These are phyloP conservation scores for Columbina picui DNA, from an alignment of 2,113 vertebrate species.

Conservation along the genomic window DNA sequence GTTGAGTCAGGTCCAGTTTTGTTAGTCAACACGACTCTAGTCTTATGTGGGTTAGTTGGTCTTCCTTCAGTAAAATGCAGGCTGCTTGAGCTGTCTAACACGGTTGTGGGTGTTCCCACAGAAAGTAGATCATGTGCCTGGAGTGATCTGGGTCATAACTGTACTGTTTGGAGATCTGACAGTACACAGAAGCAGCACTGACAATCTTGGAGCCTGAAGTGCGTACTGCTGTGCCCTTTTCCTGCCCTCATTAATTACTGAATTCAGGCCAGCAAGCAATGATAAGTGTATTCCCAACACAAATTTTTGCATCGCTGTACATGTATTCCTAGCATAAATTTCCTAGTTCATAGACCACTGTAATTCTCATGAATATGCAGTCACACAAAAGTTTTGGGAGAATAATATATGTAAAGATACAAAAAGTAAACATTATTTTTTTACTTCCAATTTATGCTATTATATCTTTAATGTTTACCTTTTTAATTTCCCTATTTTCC, in stretches of 20 bases:
- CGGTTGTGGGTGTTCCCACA: background rate
- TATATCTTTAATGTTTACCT: background rate
- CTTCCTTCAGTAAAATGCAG: background rate
- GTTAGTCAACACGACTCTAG: background rate
- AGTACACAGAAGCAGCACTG: background rate
- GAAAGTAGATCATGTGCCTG: background rate
- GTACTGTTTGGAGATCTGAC: background rate
- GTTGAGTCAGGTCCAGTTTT: background rate
- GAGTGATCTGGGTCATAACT: background rate
- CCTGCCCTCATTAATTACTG: background rate
- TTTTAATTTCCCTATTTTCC: background rate
- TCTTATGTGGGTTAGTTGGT: background rate
- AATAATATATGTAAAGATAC: background rate
- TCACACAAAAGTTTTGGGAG: background rate
- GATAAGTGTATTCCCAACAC: background rate
- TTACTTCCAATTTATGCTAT: background rate
- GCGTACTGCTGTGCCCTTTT: background rate
- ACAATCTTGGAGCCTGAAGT: fast-evolving
- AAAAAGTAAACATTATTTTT: background rate
- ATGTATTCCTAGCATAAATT: background rate
- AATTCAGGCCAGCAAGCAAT: background rate
- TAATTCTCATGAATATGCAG: background rate
- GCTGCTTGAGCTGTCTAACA: background rate
- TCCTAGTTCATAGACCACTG: background rate
- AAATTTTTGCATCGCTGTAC: background rate